Percentiles rank a stretch among this genome's conserved stretches.
Evolutionary conservation across 2,888 invertebrate species (phyloP).

Genomic region (Cynaeus angustus): DNA sequence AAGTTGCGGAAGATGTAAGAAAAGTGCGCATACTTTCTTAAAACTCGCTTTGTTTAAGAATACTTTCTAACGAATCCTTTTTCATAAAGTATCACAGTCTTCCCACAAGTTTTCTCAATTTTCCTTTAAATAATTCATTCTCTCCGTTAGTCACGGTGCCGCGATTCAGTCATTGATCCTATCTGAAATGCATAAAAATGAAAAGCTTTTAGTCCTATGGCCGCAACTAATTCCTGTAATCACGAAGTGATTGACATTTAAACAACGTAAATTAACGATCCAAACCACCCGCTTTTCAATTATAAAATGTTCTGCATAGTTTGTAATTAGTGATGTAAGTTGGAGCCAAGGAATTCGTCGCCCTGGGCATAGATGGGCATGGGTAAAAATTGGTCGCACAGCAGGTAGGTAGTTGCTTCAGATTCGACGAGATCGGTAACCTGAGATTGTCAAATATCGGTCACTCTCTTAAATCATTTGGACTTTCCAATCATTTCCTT

Average conservation of each 20-base stretch:
- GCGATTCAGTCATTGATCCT: background rate
- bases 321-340: slow-evolving; percentile 60
- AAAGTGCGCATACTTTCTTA: no score
- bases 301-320: slow-evolving; percentile 63
- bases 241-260: slow-evolving; percentile 59
- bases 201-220: slow-evolving; percentile 27
- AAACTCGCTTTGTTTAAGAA: no score
- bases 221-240: slow-evolving; percentile 58
- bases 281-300: slow-evolving; percentile 64
- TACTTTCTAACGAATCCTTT: no score
- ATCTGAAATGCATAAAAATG: slow-evolving; percentile 27
- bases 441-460: slow-evolving; percentile 49
- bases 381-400: slow-evolving; percentile 50
- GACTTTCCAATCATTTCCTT: slow-evolving; percentile 37
- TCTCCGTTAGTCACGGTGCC: no score
- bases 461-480: slow-evolving; percentile 29
- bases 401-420: slow-evolving; percentile 50
- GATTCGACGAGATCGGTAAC: slow-evolving; percentile 49
- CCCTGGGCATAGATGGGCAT: slow-evolving; percentile 51
- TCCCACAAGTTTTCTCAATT: no score
- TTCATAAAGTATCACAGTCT: no score
- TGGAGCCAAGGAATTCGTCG: slow-evolving; percentile 56
- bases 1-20: no score
- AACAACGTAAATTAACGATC: slow-evolving; percentile 59
- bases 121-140: no score